A percentile compares a stretch with the other conserved stretches of the same genome.
Conservation (phyloP, 2,888 invertebrate genomes). For the Eupeodes luniger region DNA sequence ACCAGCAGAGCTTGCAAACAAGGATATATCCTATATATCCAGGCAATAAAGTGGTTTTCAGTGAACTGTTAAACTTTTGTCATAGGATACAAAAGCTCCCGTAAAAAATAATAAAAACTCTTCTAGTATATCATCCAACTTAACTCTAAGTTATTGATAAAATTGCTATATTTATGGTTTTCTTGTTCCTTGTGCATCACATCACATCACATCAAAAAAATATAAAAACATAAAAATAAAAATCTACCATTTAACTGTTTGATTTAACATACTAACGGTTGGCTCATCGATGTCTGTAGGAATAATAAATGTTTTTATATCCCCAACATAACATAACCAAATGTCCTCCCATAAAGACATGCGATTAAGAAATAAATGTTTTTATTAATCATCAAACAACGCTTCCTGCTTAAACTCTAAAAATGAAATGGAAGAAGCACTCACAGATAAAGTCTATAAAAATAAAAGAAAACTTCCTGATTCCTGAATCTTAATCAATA, state of each 20-base stretch:
- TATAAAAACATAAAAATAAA: slow-evolving; percentile 12
- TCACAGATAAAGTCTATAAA: slow-evolving; percentile 11
- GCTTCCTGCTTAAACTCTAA: slow-evolving; percentile 1
- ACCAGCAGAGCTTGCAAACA: not conserved
- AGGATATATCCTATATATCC: not conserved
- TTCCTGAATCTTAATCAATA: slow-evolving; percentile 53
- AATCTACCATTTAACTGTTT: slow-evolving; percentile 27
- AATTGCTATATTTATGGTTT: slow-evolving; percentile 3
- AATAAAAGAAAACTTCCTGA: slow-evolving; percentile 30
- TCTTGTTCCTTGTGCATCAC: not conserved
- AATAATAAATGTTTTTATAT: slow-evolving; percentile 33
- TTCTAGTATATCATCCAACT: not conserved
- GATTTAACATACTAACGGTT: slow-evolving; percentile 19
- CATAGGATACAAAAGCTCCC: slow-evolving; percentile 1
- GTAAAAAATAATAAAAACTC: not conserved
- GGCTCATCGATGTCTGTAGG: slow-evolving; percentile 22
- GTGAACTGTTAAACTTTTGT: slow-evolving; percentile 37
- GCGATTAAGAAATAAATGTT: slow-evolving; percentile 53
- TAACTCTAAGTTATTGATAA: slow-evolving; percentile 14
- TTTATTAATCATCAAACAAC: slow-evolving; percentile 56
- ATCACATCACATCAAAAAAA: not conserved
- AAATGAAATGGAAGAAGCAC: slow-evolving; percentile 3
- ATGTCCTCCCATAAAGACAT: slow-evolving; percentile 32
- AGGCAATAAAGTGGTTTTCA: slow-evolving; percentile 35
- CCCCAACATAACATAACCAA: not conserved